Evolutionary conservation across 2,888 invertebrate genomes (phyloP).

Genomic region (Cephalotes varians): DNA sequence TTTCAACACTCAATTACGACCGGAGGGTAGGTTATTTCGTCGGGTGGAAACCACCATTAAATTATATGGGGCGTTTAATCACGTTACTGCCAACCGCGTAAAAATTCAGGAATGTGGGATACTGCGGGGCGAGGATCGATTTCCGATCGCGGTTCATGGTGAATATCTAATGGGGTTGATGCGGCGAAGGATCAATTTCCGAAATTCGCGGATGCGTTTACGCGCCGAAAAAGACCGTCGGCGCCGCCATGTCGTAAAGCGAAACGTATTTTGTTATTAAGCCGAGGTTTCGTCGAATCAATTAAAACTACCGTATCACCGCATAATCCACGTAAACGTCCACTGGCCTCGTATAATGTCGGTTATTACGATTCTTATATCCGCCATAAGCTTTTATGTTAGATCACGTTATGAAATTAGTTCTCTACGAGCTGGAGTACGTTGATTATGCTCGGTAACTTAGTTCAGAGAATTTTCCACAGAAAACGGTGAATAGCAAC

Average conservation of each 20-base stretch:
- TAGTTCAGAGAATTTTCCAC: not conserved
- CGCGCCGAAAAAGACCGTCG: not conserved
- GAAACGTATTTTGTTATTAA: constrained; percentile 31
- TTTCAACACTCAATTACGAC: constrained; percentile 55
- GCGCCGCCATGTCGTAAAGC: constrained; percentile 19
- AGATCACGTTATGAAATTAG: constrained; percentile 28
- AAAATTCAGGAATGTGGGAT: constrained; percentile 58
- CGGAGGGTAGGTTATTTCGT: constrained; percentile 33
- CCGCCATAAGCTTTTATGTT: constrained; percentile 20
- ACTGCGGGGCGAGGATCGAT: constrained; percentile 48
- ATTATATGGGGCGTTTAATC: constrained; percentile 72
- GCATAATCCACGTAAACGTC: not conserved
- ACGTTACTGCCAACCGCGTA: constrained; percentile 61
- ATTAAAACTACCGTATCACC: constrained; percentile 30
- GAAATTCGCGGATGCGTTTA: constrained; percentile 28
- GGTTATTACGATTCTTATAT: constrained; percentile 37
- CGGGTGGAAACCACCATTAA: constrained; percentile 55
- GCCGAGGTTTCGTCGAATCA: constrained; percentile 26
- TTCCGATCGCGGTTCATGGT: constrained; percentile 49
- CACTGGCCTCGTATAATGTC: constrained; percentile 16
- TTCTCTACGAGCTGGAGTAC: not conserved
- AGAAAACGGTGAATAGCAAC: not conserved
- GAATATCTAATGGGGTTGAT: constrained; percentile 38
- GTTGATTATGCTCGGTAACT: constrained; percentile 3
- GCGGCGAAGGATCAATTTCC: not conserved